phyloP scores from a whole-genome alignment of 2,797 vertebrate genomes.

The Protonibea diacanthus region DNA sequence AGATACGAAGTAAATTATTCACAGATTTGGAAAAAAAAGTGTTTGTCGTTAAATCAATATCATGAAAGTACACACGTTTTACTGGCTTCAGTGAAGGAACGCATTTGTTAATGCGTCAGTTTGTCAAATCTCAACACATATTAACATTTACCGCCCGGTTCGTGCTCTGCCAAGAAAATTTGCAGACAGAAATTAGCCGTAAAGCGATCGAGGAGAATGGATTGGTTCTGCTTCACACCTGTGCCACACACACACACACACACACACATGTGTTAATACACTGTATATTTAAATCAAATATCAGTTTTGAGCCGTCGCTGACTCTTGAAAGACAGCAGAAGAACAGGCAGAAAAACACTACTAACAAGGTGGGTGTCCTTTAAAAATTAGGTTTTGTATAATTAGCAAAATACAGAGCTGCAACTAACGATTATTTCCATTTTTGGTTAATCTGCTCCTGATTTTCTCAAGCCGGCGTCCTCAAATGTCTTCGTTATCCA shows the following conservation, averaged over 20 bases:
- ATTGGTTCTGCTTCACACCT: not conserved
- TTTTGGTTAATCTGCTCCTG: not conserved
- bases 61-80: no score
- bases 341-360: no score
- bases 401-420: not conserved
- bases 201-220: no score
- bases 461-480: not conserved
- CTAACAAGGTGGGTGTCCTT: not conserved
- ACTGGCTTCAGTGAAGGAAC: not conserved
- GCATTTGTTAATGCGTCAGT: not conserved
- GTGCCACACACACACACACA: not conserved
- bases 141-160: not conserved
- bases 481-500: no score
- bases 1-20: no score
- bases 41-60: no score
- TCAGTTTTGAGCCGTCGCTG: not conserved
- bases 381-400: not conserved
- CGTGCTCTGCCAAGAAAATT: not conserved
- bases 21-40: no score
- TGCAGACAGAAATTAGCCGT: not conserved
- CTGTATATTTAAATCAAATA: not conserved
- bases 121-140: no score
- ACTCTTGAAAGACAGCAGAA: not conserved
- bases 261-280: not conserved
- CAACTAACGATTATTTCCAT: not conserved